phyloP scores from a whole-genome alignment of 2,888 invertebrate genomes.

The Podotricha telesiphe region DNA sequence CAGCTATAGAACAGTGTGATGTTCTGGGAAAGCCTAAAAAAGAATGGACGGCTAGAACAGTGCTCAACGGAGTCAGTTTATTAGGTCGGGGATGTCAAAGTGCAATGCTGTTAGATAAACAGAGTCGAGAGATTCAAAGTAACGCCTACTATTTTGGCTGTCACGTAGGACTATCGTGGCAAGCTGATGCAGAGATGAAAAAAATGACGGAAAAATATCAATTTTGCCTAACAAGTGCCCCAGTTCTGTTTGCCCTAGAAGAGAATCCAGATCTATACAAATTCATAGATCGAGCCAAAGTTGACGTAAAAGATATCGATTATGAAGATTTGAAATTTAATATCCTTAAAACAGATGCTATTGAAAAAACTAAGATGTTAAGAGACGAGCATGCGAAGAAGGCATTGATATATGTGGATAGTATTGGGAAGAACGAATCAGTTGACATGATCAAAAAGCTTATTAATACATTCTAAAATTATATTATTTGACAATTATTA shows the following conservation, averaged over 20 bases:
- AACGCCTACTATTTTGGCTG: constrained; percentile 91
- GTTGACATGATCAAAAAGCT: constrained; percentile 77
- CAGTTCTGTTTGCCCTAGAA: constrained; percentile 92
- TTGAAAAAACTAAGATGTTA: constrained; percentile 70
- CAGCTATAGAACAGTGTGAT: constrained; percentile 64
- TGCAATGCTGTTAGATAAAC: constrained; percentile 89
- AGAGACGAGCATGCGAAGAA: constrained; percentile 73
- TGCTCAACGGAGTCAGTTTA: constrained; percentile 86
- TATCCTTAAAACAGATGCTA: constrained; percentile 74
- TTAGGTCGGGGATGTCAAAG: constrained; percentile 91
- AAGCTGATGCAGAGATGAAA: constrained; percentile 83
- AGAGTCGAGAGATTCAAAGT: constrained; percentile 86
- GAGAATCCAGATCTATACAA: constrained; percentile 88
- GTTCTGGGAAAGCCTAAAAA: constrained; percentile 84
- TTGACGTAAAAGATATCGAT: constrained; percentile 87
- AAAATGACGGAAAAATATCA: constrained; percentile 82
- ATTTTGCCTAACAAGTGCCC: constrained; percentile 91
- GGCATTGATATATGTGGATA: constrained; percentile 68
- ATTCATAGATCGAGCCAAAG: constrained; percentile 85
- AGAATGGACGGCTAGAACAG: constrained; percentile 89
- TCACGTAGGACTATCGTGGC: constrained; percentile 92
- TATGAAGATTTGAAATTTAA: constrained; percentile 84
- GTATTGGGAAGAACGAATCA: constrained; percentile 71
- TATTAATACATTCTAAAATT: constrained; percentile 34
- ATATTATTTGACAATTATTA: not conserved